Conservation (phyloP, 2,797 vertebrate species). For the Darevskia nairensis region DNA sequence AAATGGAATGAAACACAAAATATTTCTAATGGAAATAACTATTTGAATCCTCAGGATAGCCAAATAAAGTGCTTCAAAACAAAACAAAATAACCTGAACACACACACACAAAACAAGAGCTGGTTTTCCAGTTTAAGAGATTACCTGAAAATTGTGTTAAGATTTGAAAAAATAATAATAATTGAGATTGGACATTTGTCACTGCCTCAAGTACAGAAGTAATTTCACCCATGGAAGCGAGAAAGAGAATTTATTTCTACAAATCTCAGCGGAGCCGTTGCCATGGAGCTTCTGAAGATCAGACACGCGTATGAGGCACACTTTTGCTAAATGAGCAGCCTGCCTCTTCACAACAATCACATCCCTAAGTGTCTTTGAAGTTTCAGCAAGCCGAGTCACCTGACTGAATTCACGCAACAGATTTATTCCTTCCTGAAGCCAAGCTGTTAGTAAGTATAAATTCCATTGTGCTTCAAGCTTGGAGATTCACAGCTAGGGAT, state of each 20-base stretch:
- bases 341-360: neutral
- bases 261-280: constrained; percentile 6
- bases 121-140: neutral
- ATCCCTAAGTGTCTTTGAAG: constrained; percentile 16
- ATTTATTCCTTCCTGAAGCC: neutral
- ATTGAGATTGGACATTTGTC: neutral
- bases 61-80: neutral
- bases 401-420: neutral
- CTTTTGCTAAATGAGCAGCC: neutral
- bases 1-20: neutral
- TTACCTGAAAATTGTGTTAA: neutral
- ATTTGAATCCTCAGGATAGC: neutral
- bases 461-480: neutral
- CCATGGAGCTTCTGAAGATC: constrained; percentile 24
- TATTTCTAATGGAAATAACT: neutral
- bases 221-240: neutral
- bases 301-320: neutral
- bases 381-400: neutral
- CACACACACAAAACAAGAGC: neutral
- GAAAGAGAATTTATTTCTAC: neutral
- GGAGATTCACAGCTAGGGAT: neutral
- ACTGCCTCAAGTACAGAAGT: neutral
- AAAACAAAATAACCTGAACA: neutral
- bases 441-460: constrained; percentile 1
- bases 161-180: neutral